A percentile compares a stretch with the other conserved stretches of the same genome.
Evolutionary conservation across 2,888 invertebrate species (phyloP).

Genomic region (Piscicola geometra): DNA sequence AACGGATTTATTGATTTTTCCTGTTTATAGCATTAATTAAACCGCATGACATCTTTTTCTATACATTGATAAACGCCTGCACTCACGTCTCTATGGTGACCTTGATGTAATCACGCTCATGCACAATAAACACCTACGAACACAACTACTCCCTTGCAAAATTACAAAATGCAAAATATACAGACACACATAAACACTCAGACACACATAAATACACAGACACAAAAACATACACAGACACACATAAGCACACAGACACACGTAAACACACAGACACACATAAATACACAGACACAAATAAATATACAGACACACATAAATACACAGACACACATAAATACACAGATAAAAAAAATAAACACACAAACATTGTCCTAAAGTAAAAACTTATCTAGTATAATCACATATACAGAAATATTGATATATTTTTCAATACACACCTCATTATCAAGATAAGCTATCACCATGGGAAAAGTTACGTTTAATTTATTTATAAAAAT

Average conservation of each 20-base stretch:
- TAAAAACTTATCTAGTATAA: background rate
- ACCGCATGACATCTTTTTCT: too few relatives aligned
- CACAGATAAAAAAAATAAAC: background rate
- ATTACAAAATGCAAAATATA: background rate
- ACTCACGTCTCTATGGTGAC: too few relatives aligned
- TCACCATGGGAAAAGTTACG: too few relatives aligned
- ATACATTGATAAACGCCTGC: too few relatives aligned
- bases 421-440: background rate
- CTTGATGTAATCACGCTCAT: too few relatives aligned
- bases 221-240: background rate
- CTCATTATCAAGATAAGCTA: background rate
- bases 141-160: too few relatives aligned
- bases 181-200: background rate
- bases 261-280: slow-evolving; percentile 1
- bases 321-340: slow-evolving; percentile 11
- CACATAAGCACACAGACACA: background rate
- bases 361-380: background rate
- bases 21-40: too few relatives aligned
- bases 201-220: background rate
- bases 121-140: too few relatives aligned
- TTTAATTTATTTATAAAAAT: too few relatives aligned
- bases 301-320: background rate
- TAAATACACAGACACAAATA: slow-evolving; percentile 4
- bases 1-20: too few relatives aligned
- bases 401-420: background rate